These are phyloP conservation scores for Serripes groenlandicus DNA, from an alignment of 2,888 invertebrate genomes.

Conservation along the genomic window DNA sequence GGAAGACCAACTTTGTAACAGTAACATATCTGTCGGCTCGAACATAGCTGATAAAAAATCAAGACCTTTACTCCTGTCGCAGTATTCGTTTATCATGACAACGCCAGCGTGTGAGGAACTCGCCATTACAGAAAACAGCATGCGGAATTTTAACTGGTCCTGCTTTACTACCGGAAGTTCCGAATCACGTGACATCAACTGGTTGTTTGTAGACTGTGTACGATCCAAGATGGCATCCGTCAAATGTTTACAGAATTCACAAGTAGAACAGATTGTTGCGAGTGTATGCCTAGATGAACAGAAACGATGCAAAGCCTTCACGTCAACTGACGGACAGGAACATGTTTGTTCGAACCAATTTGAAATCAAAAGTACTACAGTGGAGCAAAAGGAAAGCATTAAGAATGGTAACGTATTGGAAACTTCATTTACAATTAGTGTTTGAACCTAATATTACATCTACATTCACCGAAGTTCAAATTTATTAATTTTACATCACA, in stretches of 20 bases:
- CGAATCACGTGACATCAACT: slow-evolving; percentile 38
- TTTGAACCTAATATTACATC: too few relatives aligned
- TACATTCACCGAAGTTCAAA: too few relatives aligned
- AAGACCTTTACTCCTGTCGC: neutral
- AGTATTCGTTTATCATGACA: neutral
- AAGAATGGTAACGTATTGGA: too few relatives aligned
- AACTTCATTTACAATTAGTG: too few relatives aligned
- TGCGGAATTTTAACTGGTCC: slow-evolving; percentile 32
- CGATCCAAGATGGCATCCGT: slow-evolving; percentile 1
- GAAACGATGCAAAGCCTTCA: neutral
- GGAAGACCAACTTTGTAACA: neutral
- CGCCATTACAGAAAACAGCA: neutral
- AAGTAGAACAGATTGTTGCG: neutral
- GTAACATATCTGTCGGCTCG: neutral
- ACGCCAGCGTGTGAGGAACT: neutral
- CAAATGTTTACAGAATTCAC: slow-evolving; percentile 11
- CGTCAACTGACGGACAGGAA: neutral
- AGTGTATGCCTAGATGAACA: neutral
- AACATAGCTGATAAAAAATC: neutral
- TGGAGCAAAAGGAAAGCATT: too few relatives aligned
- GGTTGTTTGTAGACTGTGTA: slow-evolving; percentile 42
- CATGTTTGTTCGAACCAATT: neutral
- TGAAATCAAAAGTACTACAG: neutral
- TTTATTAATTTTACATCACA: too few relatives aligned
- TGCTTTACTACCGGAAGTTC: slow-evolving; percentile 40